phyloP scores from a whole-genome alignment of 2,797 vertebrate species.

The Myripristis murdjan region DNA sequence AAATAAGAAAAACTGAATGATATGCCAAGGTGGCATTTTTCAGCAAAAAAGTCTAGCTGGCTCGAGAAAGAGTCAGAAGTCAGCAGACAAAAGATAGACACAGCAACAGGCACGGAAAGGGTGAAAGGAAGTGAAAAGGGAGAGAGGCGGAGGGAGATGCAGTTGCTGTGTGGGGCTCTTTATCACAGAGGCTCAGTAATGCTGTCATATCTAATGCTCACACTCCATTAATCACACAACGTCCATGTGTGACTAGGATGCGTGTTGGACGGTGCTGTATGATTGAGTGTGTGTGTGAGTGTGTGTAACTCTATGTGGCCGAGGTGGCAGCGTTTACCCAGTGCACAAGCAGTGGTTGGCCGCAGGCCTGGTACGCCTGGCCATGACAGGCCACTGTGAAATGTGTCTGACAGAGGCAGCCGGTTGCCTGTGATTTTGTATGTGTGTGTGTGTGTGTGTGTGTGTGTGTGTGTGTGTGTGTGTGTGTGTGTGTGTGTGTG shows the following conservation, averaged over 20 bases:
- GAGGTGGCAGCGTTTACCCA: slow-evolving; percentile 80
- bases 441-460: slow-evolving; percentile 16
- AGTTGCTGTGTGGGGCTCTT: slow-evolving; percentile 61
- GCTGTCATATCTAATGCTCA: slow-evolving; percentile 73
- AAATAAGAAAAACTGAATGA: slow-evolving; percentile 63
- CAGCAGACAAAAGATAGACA: slow-evolving; percentile 45
- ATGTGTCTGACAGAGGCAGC: slow-evolving; percentile 83
- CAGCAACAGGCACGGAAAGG: slow-evolving; percentile 18
- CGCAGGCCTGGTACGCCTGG: slow-evolving; percentile 70
- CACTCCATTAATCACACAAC: slow-evolving; percentile 81
- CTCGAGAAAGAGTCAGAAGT: slow-evolving; percentile 46
- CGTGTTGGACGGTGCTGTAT: slow-evolving; percentile 43
- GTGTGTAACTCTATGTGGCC: slow-evolving; percentile 57
- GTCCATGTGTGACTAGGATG: slow-evolving; percentile 58
- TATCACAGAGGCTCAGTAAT: slow-evolving; percentile 63
- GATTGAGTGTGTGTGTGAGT: slow-evolving; percentile 24
- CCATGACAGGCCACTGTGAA: slow-evolving; percentile 85
- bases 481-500: slow-evolving; percentile 18
- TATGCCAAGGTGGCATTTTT: slow-evolving; percentile 58
- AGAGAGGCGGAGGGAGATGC: slow-evolving; percentile 8
- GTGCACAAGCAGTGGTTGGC: slow-evolving; percentile 77
- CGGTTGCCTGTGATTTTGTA: slow-evolving; percentile 55
- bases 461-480: slow-evolving; percentile 29
- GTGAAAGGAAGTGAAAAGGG: slow-evolving; percentile 37
- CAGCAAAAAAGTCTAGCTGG: slow-evolving; percentile 35